Percentiles rank a stretch among this genome's conserved stretches.
Evolutionary conservation across 2,888 invertebrate genomes (phyloP).

Genomic region (Acanthococcus lagerstroemiae): DNA sequence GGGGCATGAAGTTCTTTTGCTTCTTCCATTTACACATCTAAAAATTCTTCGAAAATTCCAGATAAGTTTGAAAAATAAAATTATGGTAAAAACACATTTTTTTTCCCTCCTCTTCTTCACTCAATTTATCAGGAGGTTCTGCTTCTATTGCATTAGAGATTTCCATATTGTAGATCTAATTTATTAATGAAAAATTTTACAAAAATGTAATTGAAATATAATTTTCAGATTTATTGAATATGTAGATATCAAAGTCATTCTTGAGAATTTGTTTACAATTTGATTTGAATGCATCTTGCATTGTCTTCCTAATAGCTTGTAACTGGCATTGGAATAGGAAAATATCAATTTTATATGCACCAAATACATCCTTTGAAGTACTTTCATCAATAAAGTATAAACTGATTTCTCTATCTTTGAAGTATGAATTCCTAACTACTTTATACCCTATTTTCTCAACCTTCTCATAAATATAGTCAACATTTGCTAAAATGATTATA

Average conservation of each 20-base stretch:
- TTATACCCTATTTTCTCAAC: constrained; percentile 12
- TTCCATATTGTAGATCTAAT: no score
- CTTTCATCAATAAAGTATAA: constrained; percentile 6
- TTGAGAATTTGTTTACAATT: not conserved
- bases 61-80: not conserved
- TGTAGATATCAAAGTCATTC: not conserved
- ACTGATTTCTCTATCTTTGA: constrained; percentile 4
- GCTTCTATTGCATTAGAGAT: not conserved
- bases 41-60: constrained; percentile 6
- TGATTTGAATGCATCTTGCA: not conserved
- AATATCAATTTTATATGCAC: constrained; percentile 6
- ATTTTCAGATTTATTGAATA: not conserved
- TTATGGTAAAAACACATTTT: not conserved
- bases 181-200: not conserved
- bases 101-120: not conserved
- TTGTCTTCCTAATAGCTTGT: not conserved
- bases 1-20: constrained; percentile 18
- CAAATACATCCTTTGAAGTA: not conserved
- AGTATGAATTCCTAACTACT: not conserved
- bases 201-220: not conserved
- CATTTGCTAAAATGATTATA: not conserved
- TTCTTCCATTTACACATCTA: constrained; percentile 3
- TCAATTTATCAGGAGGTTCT: constrained; percentile 2
- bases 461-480: constrained; percentile 10
- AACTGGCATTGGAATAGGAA: constrained; percentile 3